Conservation (phyloP, 2,113 vertebrate species). For the Pardalotus punctatus region DNA sequence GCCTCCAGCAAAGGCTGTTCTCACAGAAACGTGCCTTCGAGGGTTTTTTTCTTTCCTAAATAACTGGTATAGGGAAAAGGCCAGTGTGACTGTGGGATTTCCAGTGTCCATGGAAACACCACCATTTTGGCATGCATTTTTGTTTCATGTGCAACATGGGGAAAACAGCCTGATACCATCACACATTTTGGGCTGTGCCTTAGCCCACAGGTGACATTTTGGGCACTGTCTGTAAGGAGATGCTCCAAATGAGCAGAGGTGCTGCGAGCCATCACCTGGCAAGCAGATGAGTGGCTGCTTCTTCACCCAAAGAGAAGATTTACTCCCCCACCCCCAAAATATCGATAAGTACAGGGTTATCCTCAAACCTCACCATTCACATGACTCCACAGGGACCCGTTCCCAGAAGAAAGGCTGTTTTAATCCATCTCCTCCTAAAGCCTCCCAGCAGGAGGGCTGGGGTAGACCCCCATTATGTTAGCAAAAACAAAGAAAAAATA, state of each 20-base stretch:
- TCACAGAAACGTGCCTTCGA: not conserved
- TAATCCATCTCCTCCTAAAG: not conserved
- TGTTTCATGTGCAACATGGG: not conserved
- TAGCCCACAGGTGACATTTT: not conserved
- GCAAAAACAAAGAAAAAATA: not conserved
- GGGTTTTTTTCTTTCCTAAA: not conserved
- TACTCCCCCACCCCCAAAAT: not conserved
- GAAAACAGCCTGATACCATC: rapidly evolving
- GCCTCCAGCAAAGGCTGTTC: not conserved
- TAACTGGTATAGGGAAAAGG: not conserved
- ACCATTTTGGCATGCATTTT: not conserved
- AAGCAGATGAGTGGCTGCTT: not conserved
- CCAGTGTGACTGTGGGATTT: not conserved
- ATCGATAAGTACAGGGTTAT: not conserved
- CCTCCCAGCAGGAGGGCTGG: not conserved
- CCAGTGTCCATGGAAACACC: not conserved
- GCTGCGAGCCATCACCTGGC: not conserved
- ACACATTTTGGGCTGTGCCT: not conserved
- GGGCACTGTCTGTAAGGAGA: not conserved
- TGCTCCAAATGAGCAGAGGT: not conserved
- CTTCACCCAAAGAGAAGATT: not conserved
- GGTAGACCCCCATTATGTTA: not conserved
- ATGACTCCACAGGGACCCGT: not conserved
- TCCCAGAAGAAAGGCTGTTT: not conserved
- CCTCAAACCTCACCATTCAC: not conserved